Evolutionary conservation across 2,888 invertebrate genomes (phyloP), one percentile per base, ranked within the genome.

Genomic region (Iphiclides podalirius): DNA sequence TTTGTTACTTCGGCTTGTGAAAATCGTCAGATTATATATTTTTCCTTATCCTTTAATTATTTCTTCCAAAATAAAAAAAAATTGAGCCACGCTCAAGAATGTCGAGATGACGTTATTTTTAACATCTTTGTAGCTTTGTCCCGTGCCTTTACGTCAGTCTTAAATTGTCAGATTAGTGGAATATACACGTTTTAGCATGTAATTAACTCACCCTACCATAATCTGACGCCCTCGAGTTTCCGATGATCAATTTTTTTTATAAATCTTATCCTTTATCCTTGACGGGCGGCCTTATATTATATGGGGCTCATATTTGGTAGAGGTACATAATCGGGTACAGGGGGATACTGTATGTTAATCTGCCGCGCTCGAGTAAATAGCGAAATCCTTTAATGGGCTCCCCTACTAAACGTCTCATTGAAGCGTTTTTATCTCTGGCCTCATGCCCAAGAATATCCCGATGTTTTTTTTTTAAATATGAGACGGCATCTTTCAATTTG

Each of bases 261-360:
- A 58, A 58, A 53, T 55, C 54, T 20, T 3, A 20, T 20, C 20
- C 6, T 20, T 3, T 20, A 20, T 6, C 20, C 20, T 20, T 58
- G 52, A 55, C 53, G 47, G 47, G 49, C 11, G 8, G 31, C 31
- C 31, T 26, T 26, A 26, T 26, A 26, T 41, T 51, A 51, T n/a
- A n/a, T n/a, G 20, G 43, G 53, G 23, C 48, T 54, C 51, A 54
- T 55, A 40, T 52, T 53, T 52, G 50, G 58, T 56, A 44, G 50
- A 43, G 28, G 52, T 53, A 57, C 52, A 50, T 52, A 50, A 52
- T 43, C 26, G 49, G 53, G 53, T 57, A 54, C 51, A 54, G 58
- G 56, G 57, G n/a, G n/a, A n/a, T n/a, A n/a, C n/a, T n/a, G n/a
- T n/a, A n/a, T n/a, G n/a, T n/a, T n/a, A n/a, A n/a, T n/a, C n/a